Base-by-base conservation (phyloP, 2,888 invertebrate genomes). In the Aethes cnicana region DNA sequence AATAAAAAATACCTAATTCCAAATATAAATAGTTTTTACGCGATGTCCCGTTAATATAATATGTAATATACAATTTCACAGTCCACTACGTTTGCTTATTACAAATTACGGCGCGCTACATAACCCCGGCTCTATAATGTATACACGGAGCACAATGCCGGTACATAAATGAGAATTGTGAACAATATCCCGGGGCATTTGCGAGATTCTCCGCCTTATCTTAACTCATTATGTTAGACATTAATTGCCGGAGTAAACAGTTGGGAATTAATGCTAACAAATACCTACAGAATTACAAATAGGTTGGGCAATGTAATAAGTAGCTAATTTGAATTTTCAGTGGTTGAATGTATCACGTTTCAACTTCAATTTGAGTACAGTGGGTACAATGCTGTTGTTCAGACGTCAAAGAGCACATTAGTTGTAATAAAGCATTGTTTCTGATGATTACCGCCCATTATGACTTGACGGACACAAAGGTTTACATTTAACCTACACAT, bases 201-300 rank as follows among this genome's bases (percentile, higher is more conserved):
- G 36, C 23, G 56, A 59, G 55, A 36, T 58, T 43, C 58, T 58
- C 53, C 53, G 54, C 56, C 62, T 62, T 64, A 73, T 74, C 74
- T 67, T 58, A 61, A 66, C 63, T 69, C 65, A 63, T 70, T 70
- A 64, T 59, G 64, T 72, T 57, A 60, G 61, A 66, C 64, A 58
- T 66, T 72, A 71, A 74, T 73, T 66, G 64, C 56, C 54, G 55
- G 54, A 20, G 37, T 44, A 52, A 46, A 52, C 52, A 52, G 44
- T 52, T 39, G 52, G 30, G 52, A 52, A 52, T 52, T 52, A 52
- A 52, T 52, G 52, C 26, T 46, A 39, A 52, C 52, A 52, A 52
- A 52, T 52, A 52, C 39, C 37, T 26, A 52, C 44, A 32, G 52
- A 44, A 48, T 48, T 33, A 41, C 39, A 26, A 52, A 36, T 20